Evolutionary conservation across 2,797 vertebrate species (phyloP).

Genomic region (Falco peregrinus): DNA sequence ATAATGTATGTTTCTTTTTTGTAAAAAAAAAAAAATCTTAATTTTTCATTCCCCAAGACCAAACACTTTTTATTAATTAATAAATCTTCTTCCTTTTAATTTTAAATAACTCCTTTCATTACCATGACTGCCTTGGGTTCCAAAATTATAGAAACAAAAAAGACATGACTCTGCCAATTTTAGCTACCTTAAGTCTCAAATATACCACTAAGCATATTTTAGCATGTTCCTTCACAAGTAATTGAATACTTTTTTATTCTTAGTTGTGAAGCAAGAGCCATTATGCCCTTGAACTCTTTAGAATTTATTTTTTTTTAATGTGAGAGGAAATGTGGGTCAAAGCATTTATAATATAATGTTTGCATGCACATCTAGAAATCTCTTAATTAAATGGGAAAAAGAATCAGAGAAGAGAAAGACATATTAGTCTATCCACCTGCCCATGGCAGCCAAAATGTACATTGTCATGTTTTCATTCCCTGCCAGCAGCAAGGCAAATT

Average conservation of each 20-base stretch:
- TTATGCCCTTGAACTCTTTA: not conserved
- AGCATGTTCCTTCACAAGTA: not conserved
- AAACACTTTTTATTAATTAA: not conserved
- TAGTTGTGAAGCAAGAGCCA: not conserved
- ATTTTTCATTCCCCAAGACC: not conserved
- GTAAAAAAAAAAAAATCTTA: not conserved
- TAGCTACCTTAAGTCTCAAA: not conserved
- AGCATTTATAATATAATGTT: not conserved
- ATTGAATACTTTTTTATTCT: not conserved
- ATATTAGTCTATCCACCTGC: not conserved
- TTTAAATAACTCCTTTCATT: not conserved
- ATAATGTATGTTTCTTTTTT: not conserved
- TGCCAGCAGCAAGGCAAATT: not conserved
- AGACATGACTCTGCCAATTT: not conserved
- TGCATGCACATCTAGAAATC: not conserved
- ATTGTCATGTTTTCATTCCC: not conserved
- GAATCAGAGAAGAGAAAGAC: not conserved
- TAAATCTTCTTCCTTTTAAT: not conserved
- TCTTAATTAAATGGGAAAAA: conserved; percentile 19
- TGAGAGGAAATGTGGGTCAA: not conserved
- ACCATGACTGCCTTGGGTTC: not conserved
- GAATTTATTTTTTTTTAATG: not conserved
- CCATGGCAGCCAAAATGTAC: not conserved
- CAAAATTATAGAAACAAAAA: not conserved
- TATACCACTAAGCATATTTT: not conserved